Percentiles rank a stretch among this genome's conserved stretches.
Conservation (phyloP, 2,888 invertebrate species). For the Micoletzkya japonica region DNA sequence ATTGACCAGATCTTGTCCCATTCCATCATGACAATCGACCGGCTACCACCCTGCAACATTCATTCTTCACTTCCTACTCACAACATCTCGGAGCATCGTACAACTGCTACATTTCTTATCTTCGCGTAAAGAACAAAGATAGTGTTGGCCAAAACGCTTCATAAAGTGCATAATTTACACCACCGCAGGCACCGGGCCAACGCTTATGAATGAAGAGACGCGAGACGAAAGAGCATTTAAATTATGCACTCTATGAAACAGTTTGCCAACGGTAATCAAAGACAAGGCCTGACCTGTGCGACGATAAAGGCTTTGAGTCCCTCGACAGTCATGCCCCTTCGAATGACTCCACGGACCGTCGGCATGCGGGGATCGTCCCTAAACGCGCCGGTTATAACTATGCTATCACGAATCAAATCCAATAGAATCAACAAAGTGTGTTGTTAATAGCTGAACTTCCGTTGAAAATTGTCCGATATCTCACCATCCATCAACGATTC, state of each 20-base stretch:
- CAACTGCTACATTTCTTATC: neutral
- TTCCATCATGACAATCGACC: conserved; percentile 97
- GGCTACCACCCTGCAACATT: conserved; percentile 80
- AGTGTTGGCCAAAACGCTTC: too few relatives aligned
- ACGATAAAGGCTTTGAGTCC: conserved; percentile 94
- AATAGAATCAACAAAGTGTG: neutral
- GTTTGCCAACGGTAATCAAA: conserved; percentile 42
- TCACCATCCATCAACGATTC: conserved; percentile 91
- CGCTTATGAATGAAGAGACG: neutral
- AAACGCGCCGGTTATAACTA: neutral
- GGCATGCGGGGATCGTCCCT: conserved; percentile 98
- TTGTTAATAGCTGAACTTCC: too few relatives aligned
- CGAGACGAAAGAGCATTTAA: neutral
- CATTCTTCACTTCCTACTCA: too few relatives aligned
- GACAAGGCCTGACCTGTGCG: conserved; percentile 71
- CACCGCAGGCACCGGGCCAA: neutral
- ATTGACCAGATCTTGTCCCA: conserved; percentile 99
- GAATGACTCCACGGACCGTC: conserved; percentile 91
- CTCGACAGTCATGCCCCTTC: conserved; percentile 95
- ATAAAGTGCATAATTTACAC: too few relatives aligned
- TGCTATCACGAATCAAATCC: neutral
- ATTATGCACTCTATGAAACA: neutral
- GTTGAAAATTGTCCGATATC: too few relatives aligned
- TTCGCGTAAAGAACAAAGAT: too few relatives aligned
- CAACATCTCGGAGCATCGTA: too few relatives aligned